phyloP scores from a whole-genome alignment of 2,888 invertebrate species.

The Drosophila picticornis region DNA sequence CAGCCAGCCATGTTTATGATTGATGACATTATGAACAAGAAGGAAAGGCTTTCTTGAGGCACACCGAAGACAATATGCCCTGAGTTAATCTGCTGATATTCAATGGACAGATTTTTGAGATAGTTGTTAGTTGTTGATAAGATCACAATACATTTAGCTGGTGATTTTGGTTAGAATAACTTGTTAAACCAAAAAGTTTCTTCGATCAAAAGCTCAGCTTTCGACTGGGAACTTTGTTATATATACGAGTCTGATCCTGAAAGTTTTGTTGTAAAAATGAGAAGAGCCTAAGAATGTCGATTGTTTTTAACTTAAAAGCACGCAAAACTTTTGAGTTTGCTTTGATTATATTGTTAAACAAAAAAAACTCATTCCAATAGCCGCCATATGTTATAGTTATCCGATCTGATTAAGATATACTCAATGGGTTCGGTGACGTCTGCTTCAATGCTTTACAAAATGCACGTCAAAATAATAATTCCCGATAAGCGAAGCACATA shows the following conservation, averaged over 20 bases:
- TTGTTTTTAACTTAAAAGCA: fast-evolving
- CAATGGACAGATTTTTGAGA: neutral
- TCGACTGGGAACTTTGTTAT: neutral
- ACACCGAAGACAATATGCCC: neutral
- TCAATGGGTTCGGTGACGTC: neutral
- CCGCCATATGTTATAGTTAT: neutral
- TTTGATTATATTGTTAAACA: neutral
- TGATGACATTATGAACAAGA: constrained; percentile 12
- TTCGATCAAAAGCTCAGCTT: neutral
- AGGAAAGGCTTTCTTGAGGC: neutral
- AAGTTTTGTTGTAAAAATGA: neutral
- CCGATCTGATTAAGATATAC: neutral
- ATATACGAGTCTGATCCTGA: neutral
- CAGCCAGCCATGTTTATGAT: constrained; percentile 30
- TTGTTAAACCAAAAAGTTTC: neutral
- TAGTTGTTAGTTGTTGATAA: neutral
- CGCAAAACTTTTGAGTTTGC: neutral
- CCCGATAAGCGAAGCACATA: neutral
- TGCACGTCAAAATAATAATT: neutral
- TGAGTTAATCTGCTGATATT: neutral
- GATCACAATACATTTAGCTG: neutral
- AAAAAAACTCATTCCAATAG: neutral
- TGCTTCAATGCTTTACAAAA: neutral
- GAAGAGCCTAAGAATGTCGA: neutral
- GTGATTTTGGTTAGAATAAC: neutral